Evolutionary conservation across 2,888 invertebrate genomes (phyloP).

Genomic region (Pilophorus perplexus): DNA sequence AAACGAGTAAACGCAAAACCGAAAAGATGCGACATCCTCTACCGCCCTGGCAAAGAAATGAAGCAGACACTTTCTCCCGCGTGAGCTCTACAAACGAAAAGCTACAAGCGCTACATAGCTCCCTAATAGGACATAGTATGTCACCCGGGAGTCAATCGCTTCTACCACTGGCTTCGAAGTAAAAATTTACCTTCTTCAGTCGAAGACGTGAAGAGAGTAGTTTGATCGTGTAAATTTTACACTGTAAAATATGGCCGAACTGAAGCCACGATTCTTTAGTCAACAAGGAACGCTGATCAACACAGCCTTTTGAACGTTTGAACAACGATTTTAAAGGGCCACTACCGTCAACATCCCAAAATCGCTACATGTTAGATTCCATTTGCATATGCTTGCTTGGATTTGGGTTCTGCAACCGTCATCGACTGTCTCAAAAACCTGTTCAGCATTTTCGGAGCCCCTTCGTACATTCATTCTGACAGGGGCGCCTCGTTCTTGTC

Average conservation of each 20-base stretch:
- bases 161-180: conserved; percentile 16
- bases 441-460: conserved; percentile 13
- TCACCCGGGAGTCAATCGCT: not conserved
- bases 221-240: not conserved
- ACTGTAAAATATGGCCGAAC: conserved; percentile 1
- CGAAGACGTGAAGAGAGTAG: conserved; percentile 36
- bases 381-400: conserved; percentile 16
- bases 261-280: conserved; percentile 20
- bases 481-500: conserved; percentile 16
- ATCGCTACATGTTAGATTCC: too few relatives aligned
- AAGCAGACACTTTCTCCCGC: not conserved
- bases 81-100: not conserved
- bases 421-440: too few relatives aligned
- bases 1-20: too few relatives aligned
- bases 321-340: conserved; percentile 6
- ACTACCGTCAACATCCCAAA: conserved; percentile 20
- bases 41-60: not conserved
- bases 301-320: conserved; percentile 2
- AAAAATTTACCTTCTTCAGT: conserved; percentile 45
- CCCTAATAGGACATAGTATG: not conserved
- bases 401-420: conserved; percentile 33
- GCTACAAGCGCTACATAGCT: not conserved
- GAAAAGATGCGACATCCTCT: not conserved
- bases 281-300: not conserved
- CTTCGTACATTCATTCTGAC: conserved; percentile 26